Evolutionary conservation across 2,797 vertebrate species (phyloP).

Genomic region (Sebastolobus altivelis): DNA sequence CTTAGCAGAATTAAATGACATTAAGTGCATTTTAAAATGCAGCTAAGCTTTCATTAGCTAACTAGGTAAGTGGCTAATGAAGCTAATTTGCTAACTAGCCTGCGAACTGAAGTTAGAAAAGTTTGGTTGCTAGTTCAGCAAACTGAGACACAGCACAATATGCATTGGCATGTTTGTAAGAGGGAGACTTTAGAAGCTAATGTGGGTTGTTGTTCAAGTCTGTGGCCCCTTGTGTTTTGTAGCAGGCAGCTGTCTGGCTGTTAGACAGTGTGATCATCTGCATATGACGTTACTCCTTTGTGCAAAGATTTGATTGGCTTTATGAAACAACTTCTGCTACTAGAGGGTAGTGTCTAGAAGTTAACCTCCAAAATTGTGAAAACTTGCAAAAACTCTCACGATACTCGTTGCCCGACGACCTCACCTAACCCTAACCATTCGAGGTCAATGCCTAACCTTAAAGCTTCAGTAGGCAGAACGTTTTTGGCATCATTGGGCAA

Average conservation of each 20-base stretch:
- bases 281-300: neutral
- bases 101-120: neutral
- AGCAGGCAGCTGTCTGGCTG: neutral
- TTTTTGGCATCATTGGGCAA: too few relatives aligned
- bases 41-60: neutral
- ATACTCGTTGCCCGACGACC: too few relatives aligned
- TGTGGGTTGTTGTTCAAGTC: neutral
- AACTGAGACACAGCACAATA: neutral
- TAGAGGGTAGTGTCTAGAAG: too few relatives aligned
- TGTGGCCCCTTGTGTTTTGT: neutral
- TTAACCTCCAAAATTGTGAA: too few relatives aligned
- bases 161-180: neutral
- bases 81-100: neutral
- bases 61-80: neutral
- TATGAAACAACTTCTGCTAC: neutral
- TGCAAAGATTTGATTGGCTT: neutral
- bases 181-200: rapidly evolving
- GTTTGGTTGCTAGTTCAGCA: neutral
- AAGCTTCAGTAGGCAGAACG: too few relatives aligned
- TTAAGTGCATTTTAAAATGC: neutral
- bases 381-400: too few relatives aligned
- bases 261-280: neutral
- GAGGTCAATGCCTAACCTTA: too few relatives aligned
- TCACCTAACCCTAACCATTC: too few relatives aligned
- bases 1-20: neutral